Percentiles rank a stretch among this genome's conserved stretches.
Conservation (phyloP, 2,888 invertebrate genomes). For the Drosophila tripunctata region DNA sequence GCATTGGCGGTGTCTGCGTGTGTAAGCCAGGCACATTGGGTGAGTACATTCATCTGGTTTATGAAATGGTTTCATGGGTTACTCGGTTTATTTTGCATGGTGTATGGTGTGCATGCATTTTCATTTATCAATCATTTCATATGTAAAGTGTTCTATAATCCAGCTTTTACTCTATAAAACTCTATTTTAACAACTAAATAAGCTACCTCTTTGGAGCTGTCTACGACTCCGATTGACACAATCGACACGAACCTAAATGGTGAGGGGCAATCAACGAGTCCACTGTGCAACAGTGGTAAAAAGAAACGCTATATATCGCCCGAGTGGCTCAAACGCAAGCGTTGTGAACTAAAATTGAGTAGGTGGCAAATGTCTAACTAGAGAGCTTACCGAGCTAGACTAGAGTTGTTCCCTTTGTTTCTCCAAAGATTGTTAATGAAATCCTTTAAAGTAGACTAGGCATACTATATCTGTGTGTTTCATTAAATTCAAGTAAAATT, state of each 20-base stretch:
- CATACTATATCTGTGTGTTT: no score
- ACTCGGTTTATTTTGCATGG: constrained; percentile 29
- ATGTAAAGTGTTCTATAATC: neutral
- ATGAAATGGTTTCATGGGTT: constrained; percentile 17
- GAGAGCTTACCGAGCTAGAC: neutral
- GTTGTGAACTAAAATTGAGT: constrained; percentile 82
- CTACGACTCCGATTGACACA: constrained; percentile 43
- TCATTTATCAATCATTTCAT: constrained; percentile 4
- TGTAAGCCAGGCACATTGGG: constrained; percentile 84
- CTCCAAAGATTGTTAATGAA: no score
- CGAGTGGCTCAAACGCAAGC: constrained; percentile 83
- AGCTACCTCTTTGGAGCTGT: constrained; percentile 67
- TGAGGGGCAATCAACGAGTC: constrained; percentile 4
- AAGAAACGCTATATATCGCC: constrained; percentile 83
- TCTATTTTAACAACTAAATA: constrained; percentile 22
- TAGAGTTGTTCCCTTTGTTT: constrained; percentile 2
- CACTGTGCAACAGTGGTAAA: constrained; percentile 66
- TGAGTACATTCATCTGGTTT: constrained; percentile 55
- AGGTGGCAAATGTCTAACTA: constrained; percentile 46
- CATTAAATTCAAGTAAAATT: no score
- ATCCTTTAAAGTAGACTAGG: no score
- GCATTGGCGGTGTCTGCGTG: constrained; percentile 85
- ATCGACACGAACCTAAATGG: constrained; percentile 18
- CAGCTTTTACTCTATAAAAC: constrained; percentile 5
- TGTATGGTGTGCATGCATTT: constrained; percentile 36